Evolutionary conservation across 2,797 vertebrate species (phyloP).

Genomic region (Parambassis ranga): DNA sequence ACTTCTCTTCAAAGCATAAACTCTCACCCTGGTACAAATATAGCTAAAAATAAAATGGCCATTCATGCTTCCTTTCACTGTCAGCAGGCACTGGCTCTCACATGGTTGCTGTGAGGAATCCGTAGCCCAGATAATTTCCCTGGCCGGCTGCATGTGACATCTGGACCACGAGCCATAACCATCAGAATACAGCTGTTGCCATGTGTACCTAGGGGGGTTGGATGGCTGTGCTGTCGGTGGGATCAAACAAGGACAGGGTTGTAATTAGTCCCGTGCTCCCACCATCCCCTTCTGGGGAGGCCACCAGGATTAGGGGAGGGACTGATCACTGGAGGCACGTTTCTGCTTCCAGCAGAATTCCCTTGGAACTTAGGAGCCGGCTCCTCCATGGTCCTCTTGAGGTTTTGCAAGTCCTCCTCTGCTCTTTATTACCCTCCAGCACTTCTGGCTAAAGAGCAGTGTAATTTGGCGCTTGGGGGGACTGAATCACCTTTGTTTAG

Average conservation of each 20-base stretch:
- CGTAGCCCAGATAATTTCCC: conserved; percentile 8
- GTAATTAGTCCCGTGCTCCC: conserved; percentile 52
- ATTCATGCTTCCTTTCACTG: neutral
- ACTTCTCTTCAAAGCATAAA: too few species aligned
- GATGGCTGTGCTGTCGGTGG: conserved; percentile 4
- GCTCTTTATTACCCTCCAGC: neutral
- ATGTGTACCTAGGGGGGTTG: conserved; percentile 34
- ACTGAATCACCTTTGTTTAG: neutral
- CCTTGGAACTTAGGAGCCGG: neutral
- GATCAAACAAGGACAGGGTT: conserved; percentile 54
- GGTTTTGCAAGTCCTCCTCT: neutral
- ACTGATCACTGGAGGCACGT: neutral
- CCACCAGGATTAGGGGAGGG: conserved; percentile 1
- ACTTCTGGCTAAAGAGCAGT: neutral
- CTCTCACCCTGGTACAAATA: too few species aligned
- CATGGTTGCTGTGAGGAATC: neutral
- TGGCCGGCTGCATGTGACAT: conserved; percentile 35
- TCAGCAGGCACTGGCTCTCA: neutral
- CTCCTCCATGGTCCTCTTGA: neutral
- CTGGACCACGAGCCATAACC: conserved; percentile 51
- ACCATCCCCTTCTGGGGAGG: conserved; percentile 13
- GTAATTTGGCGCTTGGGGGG: neutral
- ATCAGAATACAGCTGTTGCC: conserved; percentile 52
- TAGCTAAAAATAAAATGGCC: too few species aligned
- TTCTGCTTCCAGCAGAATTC: conserved; percentile 15